These are phyloP conservation scores for Tympanoctomys barrerae DNA, from an alignment of 2,797 vertebrate genomes.

Conservation along the genomic window DNA sequence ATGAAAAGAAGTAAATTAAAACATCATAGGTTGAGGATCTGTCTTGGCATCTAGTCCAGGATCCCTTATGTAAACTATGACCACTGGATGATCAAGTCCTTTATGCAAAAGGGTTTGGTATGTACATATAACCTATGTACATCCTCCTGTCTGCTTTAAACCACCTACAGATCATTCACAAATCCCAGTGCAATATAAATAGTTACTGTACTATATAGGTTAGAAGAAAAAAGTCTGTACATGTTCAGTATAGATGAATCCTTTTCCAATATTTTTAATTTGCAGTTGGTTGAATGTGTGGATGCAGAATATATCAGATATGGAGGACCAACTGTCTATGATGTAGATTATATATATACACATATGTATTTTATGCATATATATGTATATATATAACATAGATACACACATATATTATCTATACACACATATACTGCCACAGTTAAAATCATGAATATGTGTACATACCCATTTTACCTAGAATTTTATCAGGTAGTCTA, in stretches of 20 bases:
- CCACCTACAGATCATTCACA: neutral
- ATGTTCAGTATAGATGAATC: neutral
- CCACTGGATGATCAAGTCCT: neutral
- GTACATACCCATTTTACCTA: neutral
- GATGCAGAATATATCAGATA: neutral
- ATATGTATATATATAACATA: neutral
- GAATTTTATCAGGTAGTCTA: neutral
- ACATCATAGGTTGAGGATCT: neutral
- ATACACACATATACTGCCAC: neutral
- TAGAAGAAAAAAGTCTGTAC: neutral
- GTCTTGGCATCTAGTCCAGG: neutral
- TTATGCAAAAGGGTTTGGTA: neutral
- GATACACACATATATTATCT: neutral
- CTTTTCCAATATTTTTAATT: neutral
- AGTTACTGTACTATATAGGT: neutral
- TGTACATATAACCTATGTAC: neutral
- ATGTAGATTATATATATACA: neutral
- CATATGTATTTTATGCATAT: neutral
- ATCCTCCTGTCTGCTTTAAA: neutral
- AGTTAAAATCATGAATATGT: neutral
- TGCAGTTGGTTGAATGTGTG: neutral
- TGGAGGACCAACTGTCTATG: neutral
- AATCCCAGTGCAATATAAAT: neutral
- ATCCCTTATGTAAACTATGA: neutral
- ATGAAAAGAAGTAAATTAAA: neutral